Base-by-base conservation (phyloP, 2,888 invertebrate genomes). In the Drosophila limbata region DNA sequence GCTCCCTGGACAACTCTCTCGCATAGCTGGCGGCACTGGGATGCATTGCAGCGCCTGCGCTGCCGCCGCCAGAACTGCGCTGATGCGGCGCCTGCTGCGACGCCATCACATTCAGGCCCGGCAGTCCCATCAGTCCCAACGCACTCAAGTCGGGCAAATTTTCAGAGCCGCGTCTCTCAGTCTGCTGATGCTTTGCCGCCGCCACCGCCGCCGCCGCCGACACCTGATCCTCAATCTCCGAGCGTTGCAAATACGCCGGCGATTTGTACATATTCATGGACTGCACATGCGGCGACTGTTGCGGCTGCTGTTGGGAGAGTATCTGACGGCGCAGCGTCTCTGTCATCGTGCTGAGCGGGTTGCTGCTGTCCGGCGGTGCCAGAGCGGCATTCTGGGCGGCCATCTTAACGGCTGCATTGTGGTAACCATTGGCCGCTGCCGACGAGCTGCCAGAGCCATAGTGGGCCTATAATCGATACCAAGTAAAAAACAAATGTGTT, bases 201-300 rank as follows among this genome's bases (percentile, higher is more conserved):
- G 90, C 83, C 10, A 89, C 89, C 6, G 89, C 82, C 25, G 84
- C 90, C 31, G 90, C 81, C 2, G 91, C 91, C 10, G 92, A 89
- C 17, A 91, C 89, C 53, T 91, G 92, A 62, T 92, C 92, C 61
- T 92, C 92, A 37, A 92, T 90, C 74, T 92, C 92, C 13, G 92
- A 92, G 21, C 92, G 87, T 44, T 92, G 92, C 68, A 91, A 74
- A 69, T 92, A 92, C 2, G 92, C 92, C 33, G 92, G 92, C 0
- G 91, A 91, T 79, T 92, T 92, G 79, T 92, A 92, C 91, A 92
- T 92, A 61, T 91, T 92, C 85, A 92, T 89, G 3, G 92, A 85
- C 60, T 91, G 91, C 6, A 86, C 75, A 19, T 90, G 83, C 13
- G 92, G 92, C 33, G 92, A 91, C 64, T 92, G 91, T 10, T 85